Conservation (phyloP, 2,797 vertebrate species). For the Huso huso region DNA sequence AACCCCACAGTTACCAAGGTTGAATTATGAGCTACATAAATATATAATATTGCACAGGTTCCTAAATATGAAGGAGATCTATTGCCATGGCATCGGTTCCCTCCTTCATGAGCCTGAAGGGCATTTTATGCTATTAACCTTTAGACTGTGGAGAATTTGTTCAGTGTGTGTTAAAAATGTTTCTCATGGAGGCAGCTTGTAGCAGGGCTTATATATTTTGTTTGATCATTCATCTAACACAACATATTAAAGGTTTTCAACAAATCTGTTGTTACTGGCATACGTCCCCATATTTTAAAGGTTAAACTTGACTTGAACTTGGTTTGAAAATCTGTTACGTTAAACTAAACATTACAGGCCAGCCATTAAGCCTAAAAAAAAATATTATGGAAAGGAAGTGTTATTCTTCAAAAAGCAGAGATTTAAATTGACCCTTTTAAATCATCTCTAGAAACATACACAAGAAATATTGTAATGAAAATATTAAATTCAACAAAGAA, state of each 20-base stretch:
- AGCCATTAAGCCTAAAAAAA: not conserved
- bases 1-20: conserved; percentile 15
- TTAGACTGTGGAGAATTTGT: conserved; percentile 29
- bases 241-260: conserved; percentile 23
- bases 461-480: no score
- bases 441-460: no score
- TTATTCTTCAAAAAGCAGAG: not conserved
- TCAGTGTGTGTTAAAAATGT: conserved; percentile 28
- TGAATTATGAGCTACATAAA: conserved; percentile 24
- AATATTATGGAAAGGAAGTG: not conserved
- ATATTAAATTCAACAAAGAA: no score
- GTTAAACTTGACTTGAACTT: conserved; percentile 22
- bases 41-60: conserved; percentile 17
- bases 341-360: not conserved
- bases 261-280: conserved; percentile 29
- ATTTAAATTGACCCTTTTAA: no score
- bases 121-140: conserved; percentile 39
- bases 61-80: conserved; percentile 28
- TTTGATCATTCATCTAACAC: conserved; percentile 28
- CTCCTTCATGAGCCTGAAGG: conserved; percentile 29
- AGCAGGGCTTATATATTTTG: conserved; percentile 22
- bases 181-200: conserved; percentile 25
- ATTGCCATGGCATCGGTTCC: conserved; percentile 21
- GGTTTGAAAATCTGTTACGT: conserved; percentile 2
- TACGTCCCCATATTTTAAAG: conserved; percentile 28